Percentiles rank a stretch among this genome's conserved stretches.
These are phyloP conservation scores for Leptopilina drosophilae DNA, from an alignment of 2,888 invertebrate species.

Conservation along the genomic window DNA sequence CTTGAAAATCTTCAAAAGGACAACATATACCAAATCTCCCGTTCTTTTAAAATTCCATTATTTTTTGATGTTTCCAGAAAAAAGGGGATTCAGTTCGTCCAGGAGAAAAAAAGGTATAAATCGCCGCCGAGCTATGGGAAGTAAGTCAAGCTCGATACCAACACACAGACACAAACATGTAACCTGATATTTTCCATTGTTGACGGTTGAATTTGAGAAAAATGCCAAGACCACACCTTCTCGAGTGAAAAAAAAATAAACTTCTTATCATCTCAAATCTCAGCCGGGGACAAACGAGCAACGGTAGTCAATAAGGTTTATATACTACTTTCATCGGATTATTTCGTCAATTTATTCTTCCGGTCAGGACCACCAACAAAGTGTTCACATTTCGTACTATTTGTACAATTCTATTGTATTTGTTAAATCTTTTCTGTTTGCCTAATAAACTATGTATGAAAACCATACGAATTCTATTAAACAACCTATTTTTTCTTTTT, in stretches of 20 bases:
- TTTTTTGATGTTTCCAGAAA: too few relatives aligned
- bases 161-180: not conserved
- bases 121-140: not conserved
- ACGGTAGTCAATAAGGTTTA: slow-evolving; percentile 38
- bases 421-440: too few relatives aligned
- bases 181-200: slow-evolving; percentile 29
- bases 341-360: slow-evolving; percentile 18
- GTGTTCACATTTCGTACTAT: slow-evolving; percentile 39
- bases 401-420: too few relatives aligned
- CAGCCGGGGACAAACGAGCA: slow-evolving; percentile 38
- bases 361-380: slow-evolving; percentile 31
- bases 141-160: not conserved
- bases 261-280: slow-evolving; percentile 54
- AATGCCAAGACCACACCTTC: slow-evolving; percentile 11
- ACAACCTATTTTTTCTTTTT: too few relatives aligned
- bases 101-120: not conserved
- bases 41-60: too few relatives aligned
- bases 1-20: too few relatives aligned
- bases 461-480: not conserved
- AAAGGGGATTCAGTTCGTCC: too few relatives aligned
- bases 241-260: not conserved
- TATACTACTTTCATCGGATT: slow-evolving; percentile 13
- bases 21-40: too few relatives aligned
- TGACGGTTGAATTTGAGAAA: slow-evolving; percentile 47
- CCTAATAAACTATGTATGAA: too few relatives aligned